Evolutionary conservation across 2,113 vertebrate species (phyloP).

Genomic region (Ancistrus triradiatus): DNA sequence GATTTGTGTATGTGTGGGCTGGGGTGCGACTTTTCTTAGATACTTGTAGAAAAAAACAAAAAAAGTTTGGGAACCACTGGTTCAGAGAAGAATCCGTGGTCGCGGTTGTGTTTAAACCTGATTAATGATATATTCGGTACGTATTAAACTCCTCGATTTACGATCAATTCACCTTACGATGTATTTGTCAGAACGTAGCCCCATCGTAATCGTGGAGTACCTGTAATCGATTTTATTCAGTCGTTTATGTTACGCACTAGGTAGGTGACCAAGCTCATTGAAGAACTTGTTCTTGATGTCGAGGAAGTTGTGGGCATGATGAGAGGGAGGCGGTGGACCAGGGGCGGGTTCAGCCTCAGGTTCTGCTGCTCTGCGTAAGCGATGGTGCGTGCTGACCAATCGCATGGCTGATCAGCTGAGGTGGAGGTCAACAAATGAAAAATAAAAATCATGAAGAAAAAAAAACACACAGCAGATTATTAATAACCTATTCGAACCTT

Average conservation of each 20-base stretch:
- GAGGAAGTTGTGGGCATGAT: constrained; percentile 63
- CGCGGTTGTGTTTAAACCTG: too few relatives aligned
- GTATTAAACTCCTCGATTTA: too few relatives aligned
- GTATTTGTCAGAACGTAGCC: too few relatives aligned
- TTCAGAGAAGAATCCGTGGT: too few relatives aligned
- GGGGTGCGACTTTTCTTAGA: too few relatives aligned
- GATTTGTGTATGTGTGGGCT: too few relatives aligned
- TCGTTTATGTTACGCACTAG: constrained; percentile 58
- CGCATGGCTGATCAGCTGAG: constrained; percentile 54
- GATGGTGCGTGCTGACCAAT: constrained; percentile 45
- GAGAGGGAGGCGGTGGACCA: constrained; percentile 49
- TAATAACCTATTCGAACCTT: too few relatives aligned
- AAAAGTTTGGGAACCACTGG: too few relatives aligned
- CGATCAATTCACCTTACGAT: too few relatives aligned
- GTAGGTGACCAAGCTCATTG: constrained; percentile 69
- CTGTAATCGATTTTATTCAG: not conserved
- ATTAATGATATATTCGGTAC: too few relatives aligned
- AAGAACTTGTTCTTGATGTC: constrained; percentile 75
- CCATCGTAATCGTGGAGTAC: too few relatives aligned
- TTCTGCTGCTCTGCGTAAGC: constrained; percentile 57
- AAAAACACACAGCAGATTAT: not conserved
- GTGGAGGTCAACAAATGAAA: not conserved
- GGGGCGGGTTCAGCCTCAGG: constrained; percentile 47
- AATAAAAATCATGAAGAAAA: not conserved
- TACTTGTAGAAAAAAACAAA: too few relatives aligned